These are phyloP conservation scores for Aix galericulata DNA, from an alignment of 2,113 vertebrate genomes.

Conservation along the genomic window DNA sequence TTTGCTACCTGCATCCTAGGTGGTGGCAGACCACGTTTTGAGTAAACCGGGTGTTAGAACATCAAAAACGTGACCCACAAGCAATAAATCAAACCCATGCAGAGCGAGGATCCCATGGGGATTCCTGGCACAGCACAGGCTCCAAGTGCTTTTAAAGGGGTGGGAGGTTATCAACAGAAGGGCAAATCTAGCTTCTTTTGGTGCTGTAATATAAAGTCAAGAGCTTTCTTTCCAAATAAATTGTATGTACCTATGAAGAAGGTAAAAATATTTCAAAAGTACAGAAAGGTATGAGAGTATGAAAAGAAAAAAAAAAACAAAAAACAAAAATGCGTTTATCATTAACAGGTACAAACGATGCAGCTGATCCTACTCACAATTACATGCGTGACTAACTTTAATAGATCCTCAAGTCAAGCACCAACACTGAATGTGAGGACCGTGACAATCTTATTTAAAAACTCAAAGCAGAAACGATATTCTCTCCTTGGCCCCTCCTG, in stretches of 20 bases:
- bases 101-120: constrained; percentile 11
- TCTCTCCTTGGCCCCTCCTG: neutral
- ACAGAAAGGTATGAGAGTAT: neutral
- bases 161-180: constrained; percentile 49
- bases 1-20: constrained; percentile 57
- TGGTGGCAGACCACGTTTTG: constrained; percentile 43
- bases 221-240: neutral
- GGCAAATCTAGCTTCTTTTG: neutral
- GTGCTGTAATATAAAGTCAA: neutral
- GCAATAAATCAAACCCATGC: constrained; percentile 41
- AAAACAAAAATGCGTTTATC: neutral
- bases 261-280: neutral
- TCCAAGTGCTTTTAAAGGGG: constrained; percentile 5
- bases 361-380: neutral
- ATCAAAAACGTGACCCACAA: constrained; percentile 22
- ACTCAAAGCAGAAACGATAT: neutral
- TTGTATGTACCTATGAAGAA: neutral
- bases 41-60: constrained; percentile 42
- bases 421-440: neutral
- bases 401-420: neutral
- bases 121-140: constrained; percentile 28
- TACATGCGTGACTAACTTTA: neutral
- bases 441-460: neutral
- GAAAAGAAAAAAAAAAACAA: neutral
- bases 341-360: neutral